Evolutionary conservation across 2,888 invertebrate genomes (phyloP).

Genomic region (Cheilosia impressa): DNA sequence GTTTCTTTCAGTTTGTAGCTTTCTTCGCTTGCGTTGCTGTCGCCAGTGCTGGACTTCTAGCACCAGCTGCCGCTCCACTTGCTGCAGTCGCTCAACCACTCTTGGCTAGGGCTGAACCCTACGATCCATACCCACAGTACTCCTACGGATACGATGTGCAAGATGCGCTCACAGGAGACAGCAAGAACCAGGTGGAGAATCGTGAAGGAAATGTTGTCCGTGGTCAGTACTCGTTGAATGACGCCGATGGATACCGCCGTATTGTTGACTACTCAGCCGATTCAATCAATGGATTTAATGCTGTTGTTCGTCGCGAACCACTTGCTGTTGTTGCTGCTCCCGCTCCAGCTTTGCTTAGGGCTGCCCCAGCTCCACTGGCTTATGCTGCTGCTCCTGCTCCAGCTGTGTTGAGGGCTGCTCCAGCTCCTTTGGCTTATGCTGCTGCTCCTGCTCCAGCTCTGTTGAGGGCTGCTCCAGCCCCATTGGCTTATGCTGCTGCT

Average conservation of each 20-base stretch:
- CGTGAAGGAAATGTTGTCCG: constrained; percentile 66
- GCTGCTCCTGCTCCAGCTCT: constrained; percentile 55
- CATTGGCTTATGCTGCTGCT: constrained; percentile 38
- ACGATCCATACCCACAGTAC: constrained; percentile 64
- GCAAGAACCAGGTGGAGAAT: constrained; percentile 61
- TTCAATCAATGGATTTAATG: constrained; percentile 68
- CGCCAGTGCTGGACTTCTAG: constrained; percentile 80
- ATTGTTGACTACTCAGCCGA: constrained; percentile 68
- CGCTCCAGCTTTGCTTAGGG: constrained; percentile 30
- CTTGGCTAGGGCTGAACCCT: constrained; percentile 57
- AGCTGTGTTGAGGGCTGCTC: constrained; percentile 34
- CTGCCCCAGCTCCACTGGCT: constrained; percentile 77
- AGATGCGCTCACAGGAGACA: constrained; percentile 64
- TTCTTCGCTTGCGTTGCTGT: constrained; percentile 80
- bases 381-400: constrained; percentile 67
- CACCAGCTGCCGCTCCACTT: constrained; percentile 62
- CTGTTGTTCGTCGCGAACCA: constrained; percentile 65
- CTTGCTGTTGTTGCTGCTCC: constrained; percentile 33
- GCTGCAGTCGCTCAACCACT: constrained; percentile 61
- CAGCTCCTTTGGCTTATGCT: constrained; percentile 67
- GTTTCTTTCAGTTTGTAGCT: constrained; percentile 77
- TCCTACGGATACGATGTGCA: constrained; percentile 61
- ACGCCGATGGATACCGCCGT: constrained; percentile 67
- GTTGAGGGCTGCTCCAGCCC: constrained; percentile 45
- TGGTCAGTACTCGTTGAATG: constrained; percentile 69